phyloP scores from a whole-genome alignment of 64 coral and sea anemone species.

The Montipora sp. region DNA sequence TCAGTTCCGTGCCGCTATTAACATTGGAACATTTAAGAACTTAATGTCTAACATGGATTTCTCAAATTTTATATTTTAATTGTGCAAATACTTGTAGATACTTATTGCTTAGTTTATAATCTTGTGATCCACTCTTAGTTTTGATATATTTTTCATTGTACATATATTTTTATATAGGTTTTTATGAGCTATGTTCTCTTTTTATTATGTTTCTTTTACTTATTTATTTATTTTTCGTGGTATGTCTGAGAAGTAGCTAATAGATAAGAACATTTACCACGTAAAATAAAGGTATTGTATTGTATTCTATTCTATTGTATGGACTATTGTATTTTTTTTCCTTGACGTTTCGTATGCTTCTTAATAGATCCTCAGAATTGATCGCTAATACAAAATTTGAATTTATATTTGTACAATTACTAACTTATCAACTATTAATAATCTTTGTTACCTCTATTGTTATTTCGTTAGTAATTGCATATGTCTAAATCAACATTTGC shows the following conservation, averaged over 20 bases:
- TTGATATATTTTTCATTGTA: not conserved
- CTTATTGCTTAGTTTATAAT: not conserved
- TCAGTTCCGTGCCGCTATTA: conserved; percentile 21
- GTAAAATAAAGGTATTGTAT: not conserved
- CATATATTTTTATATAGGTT: not conserved
- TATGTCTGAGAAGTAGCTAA: not conserved
- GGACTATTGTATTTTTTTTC: too few species aligned
- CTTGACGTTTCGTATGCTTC: too few species aligned
- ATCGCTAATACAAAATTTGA: too few species aligned
- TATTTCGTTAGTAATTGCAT: too few species aligned
- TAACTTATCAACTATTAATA: too few species aligned
- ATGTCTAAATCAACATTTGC: too few species aligned
- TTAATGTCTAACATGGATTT: conserved; percentile 13
- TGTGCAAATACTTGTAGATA: not conserved
- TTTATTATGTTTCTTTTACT: not conserved
- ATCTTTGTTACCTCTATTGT: too few species aligned
- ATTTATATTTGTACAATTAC: too few species aligned
- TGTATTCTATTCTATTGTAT: not conserved
- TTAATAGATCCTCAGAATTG: too few species aligned
- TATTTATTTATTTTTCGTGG: not conserved
- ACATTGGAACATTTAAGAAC: conserved; percentile 34
- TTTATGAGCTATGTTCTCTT: not conserved
- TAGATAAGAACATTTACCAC: not conserved
- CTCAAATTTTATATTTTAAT: conserved; percentile 4
- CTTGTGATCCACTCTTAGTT: not conserved